These are phyloP conservation scores for Bradypodion ventrale DNA, from an alignment of 2,797 vertebrate species.

Conservation along the genomic window DNA sequence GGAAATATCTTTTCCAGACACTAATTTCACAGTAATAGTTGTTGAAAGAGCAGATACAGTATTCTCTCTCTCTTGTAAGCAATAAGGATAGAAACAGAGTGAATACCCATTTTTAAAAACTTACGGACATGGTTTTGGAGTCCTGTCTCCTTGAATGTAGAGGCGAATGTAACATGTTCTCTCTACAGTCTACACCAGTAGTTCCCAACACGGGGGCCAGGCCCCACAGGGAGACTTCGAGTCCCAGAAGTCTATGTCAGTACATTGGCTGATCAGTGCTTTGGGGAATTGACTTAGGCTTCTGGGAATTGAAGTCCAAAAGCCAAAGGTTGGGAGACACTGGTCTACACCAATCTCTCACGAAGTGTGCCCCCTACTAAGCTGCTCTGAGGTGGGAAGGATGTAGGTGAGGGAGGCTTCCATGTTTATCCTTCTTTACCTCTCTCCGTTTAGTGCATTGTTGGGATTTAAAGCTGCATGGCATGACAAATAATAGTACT, in stretches of 20 bases:
- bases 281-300: too few species aligned
- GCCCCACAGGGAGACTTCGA: too few species aligned
- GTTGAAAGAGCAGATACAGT: not conserved
- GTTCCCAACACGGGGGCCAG: too few species aligned
- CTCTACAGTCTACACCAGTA: not conserved
- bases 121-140: not conserved
- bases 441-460: not conserved
- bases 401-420: not conserved
- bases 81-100: not conserved
- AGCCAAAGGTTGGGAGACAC: too few species aligned
- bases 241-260: too few species aligned
- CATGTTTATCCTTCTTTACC: not conserved
- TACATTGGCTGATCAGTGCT: too few species aligned
- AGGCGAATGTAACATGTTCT: not conserved
- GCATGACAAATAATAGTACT: not conserved
- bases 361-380: too few species aligned
- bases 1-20: not conserved
- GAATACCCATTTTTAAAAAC: not conserved
- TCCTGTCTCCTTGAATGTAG: not conserved
- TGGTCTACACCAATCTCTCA: too few species aligned
- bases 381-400: not conserved
- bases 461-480: not conserved
- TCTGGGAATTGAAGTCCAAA: too few species aligned
- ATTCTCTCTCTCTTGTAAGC: not conserved
- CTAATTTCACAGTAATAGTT: not conserved